Conservation (phyloP, 2,113 vertebrate species). For the Paedocypris sp. region DNA sequence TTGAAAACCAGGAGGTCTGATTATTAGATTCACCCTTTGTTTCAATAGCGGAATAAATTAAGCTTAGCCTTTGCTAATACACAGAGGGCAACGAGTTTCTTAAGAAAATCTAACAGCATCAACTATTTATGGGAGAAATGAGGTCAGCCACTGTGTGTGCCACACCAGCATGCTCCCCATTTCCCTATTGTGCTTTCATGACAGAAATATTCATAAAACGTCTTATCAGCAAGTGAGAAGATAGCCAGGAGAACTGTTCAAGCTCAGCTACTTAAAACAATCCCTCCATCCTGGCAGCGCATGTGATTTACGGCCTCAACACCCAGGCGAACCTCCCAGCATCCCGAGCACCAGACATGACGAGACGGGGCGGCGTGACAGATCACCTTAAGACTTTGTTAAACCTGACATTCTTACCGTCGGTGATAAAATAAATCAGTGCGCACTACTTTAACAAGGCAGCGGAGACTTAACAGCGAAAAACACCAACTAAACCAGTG, state of each 20-base stretch:
- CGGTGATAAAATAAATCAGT: conserved; percentile 1
- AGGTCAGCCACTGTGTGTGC: background rate
- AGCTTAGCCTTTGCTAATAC: no score
- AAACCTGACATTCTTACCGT: background rate
- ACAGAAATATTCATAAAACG: background rate
- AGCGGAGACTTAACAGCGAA: background rate
- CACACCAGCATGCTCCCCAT: conserved; percentile 7
- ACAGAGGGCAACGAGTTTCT: no score
- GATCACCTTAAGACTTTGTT: conserved; percentile 1
- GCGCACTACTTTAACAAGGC: background rate
- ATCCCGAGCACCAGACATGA: background rate
- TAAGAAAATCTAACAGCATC: background rate
- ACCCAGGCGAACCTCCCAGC: background rate
- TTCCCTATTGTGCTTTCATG: background rate
- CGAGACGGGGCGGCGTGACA: background rate
- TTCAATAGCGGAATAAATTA: no score
- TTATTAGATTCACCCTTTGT: no score
- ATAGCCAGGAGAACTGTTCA: background rate
- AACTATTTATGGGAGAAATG: background rate
- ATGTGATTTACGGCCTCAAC: conserved; percentile 1
- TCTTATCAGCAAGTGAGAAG: conserved; percentile 10
- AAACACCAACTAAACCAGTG: conserved; percentile 6
- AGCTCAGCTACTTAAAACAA: background rate
- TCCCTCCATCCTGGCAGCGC: background rate
- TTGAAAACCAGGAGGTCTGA: no score